Percentiles rank a stretch among this genome's conserved stretches.
Conservation (phyloP, 2,888 invertebrate species). For the Ferdinandea cuprea region DNA sequence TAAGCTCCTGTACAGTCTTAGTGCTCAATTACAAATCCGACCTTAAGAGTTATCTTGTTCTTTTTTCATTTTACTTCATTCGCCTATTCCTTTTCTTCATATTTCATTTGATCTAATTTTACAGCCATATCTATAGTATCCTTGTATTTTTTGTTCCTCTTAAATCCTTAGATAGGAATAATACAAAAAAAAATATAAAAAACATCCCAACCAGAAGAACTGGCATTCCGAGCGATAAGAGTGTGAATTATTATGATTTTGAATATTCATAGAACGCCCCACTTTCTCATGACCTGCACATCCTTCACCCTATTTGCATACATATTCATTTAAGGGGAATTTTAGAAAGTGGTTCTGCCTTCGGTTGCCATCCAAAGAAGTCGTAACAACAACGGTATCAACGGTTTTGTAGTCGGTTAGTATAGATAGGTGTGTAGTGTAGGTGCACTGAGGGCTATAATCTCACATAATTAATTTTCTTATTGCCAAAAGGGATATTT, state of each 20-base stretch:
- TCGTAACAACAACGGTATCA: neutral
- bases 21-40: conserved; percentile 28
- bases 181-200: neutral
- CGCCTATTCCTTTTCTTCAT: conserved; percentile 1
- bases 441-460: conserved; percentile 33
- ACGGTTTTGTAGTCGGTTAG: neutral
- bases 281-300: conserved; percentile 56
- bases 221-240: conserved; percentile 56
- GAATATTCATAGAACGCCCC: conserved; percentile 64
- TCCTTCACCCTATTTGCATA: conserved; percentile 60
- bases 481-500: conserved; percentile 58
- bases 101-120: conserved; percentile 39
- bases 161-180: conserved; percentile 20
- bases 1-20: conserved; percentile 23
- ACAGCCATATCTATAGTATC: conserved; percentile 15
- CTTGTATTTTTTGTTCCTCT: conserved; percentile 27
- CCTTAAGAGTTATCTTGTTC: neutral
- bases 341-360: conserved; percentile 16
- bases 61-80: neutral
- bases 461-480: conserved; percentile 68
- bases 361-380: conserved; percentile 2
- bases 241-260: conserved; percentile 66
- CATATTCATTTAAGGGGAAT: conserved; percentile 54
- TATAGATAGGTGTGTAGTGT: too few species aligned
- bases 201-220: conserved; percentile 13